Evolutionary conservation across 2,113 vertebrate genomes (phyloP), one percentile per base, ranked within the genome.

Genomic region (Oreochromis tanganicae): DNA sequence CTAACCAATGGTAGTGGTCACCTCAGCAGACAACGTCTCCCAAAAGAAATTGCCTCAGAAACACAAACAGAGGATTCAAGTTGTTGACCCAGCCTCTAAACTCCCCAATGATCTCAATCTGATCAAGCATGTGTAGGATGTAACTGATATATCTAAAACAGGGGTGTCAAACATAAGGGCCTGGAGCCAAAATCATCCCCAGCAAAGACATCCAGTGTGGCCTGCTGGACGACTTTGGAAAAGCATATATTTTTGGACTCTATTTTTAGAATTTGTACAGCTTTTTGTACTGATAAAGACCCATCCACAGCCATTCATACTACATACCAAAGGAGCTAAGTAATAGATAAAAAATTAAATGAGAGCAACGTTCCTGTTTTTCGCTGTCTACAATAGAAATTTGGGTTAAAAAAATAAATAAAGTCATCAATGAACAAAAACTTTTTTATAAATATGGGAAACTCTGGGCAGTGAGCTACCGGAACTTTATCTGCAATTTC

Each of bases 361-460:
- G 10, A 66, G 19, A 38, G 34, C 34, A 38, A 38, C 10, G 0
- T 38, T 38, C 34, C 61, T 66, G 61, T 13, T 38, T 66, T 38
- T 66, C 10, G n/a, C 12, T 66, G 61, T 1, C 61, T 66, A n/a
- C 17, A 66, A 66, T 38, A 66, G 17, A 38, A 66, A 38, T 66
- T 66, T 66, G 17, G 17, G 0, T 66, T 38, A n/a, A 66, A 66
- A 59, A 32, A 59, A 36, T 0, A 1, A 66, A 36, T 12, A 66
- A 66, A 66, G 32, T 66, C 17, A 66, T 13, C 61, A 66, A 66
- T 3, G n/a, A 66, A 66, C 32, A 66, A 66, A 66, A 13, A n/a
- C 4, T 38, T 66, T 66, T 66, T 13, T 38, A n/a, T n/a, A 66
- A 66, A 21, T 66, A n/a, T 8, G 10, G 1, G 61, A 66, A 66